Percentiles rank a stretch among this genome's conserved stretches.
These are phyloP conservation scores for Sebastiscus albofasciatus DNA, from an alignment of 2,797 vertebrate species.

Conservation along the genomic window DNA sequence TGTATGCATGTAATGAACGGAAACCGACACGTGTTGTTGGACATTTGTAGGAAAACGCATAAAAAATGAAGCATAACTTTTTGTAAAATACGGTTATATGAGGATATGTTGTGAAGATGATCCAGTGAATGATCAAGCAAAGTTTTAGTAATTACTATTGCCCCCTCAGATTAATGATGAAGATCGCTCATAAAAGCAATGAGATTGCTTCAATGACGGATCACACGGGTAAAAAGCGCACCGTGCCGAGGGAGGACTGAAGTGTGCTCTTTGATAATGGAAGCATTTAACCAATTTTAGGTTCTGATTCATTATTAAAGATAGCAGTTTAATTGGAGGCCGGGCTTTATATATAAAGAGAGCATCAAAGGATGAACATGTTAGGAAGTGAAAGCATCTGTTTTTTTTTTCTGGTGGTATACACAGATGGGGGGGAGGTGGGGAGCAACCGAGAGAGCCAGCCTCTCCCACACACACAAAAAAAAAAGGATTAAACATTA, in stretches of 20 bases:
- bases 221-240: not conserved
- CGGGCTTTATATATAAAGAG: conserved; percentile 1
- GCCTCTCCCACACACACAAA: conserved; percentile 23
- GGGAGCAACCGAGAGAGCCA: conserved; percentile 4
- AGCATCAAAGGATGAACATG: conserved; percentile 24
- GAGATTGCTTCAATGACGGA: not conserved
- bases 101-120: not conserved
- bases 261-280: conserved; percentile 6
- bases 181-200: not conserved
- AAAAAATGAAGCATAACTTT: too few relatives aligned
- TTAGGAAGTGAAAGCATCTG: conserved; percentile 19
- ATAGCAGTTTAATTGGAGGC: conserved; percentile 11
- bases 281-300: conserved; percentile 23
- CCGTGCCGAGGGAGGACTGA: not conserved
- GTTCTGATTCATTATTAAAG: conserved; percentile 44
- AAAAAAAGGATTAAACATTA: conserved; percentile 62
- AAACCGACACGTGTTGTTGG: too few relatives aligned
- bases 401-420: conserved; percentile 9
- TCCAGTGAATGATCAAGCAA: not conserved
- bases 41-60: too few relatives aligned
- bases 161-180: conserved; percentile 3
- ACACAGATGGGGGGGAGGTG: not conserved
- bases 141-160: not conserved
- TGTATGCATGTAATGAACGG: too few relatives aligned
- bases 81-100: too few relatives aligned